Evolutionary conservation across 2,888 invertebrate species (phyloP).

Genomic region (Dione juno): DNA sequence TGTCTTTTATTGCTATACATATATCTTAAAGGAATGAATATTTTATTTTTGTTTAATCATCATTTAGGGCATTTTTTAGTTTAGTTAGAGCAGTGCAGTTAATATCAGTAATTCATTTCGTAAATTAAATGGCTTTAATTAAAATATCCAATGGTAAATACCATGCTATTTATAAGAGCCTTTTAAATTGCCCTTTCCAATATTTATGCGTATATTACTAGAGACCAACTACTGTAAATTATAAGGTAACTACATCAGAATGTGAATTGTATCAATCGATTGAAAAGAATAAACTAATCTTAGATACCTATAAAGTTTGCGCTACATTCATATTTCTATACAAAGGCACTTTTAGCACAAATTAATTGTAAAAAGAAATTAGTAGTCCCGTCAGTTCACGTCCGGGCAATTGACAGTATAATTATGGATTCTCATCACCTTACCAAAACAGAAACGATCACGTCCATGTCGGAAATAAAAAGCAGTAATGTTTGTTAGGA

Average conservation of each 20-base stretch:
- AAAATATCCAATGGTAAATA: slow-evolving; percentile 35
- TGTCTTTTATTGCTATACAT: neutral
- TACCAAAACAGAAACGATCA: slow-evolving; percentile 66
- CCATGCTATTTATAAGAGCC: slow-evolving; percentile 32
- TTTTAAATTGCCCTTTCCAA: slow-evolving; percentile 33
- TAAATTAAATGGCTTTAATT: slow-evolving; percentile 35
- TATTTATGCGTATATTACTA: slow-evolving; percentile 33
- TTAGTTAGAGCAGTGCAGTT: slow-evolving; percentile 25
- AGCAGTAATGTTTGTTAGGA: slow-evolving; percentile 66
- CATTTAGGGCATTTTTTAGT: slow-evolving; percentile 28
- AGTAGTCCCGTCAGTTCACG: slow-evolving; percentile 42
- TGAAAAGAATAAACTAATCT: slow-evolving; percentile 26
- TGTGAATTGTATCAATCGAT: slow-evolving; percentile 22
- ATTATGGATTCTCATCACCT: slow-evolving; percentile 68
- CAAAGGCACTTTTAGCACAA: slow-evolving; percentile 39
- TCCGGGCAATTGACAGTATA: slow-evolving; percentile 51
- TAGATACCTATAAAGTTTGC: neutral
- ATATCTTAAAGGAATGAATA: neutral
- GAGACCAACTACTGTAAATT: slow-evolving; percentile 36
- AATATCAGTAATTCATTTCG: slow-evolving; percentile 36
- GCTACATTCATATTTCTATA: slow-evolving; percentile 37
- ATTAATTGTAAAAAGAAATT: slow-evolving; percentile 39
- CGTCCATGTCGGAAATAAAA: slow-evolving; percentile 72
- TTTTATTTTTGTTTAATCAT: slow-evolving; percentile 22
- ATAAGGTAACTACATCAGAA: slow-evolving; percentile 27